Evolutionary conservation across 2,113 vertebrate species (phyloP).

Genomic region (Phocoena sinus): DNA sequence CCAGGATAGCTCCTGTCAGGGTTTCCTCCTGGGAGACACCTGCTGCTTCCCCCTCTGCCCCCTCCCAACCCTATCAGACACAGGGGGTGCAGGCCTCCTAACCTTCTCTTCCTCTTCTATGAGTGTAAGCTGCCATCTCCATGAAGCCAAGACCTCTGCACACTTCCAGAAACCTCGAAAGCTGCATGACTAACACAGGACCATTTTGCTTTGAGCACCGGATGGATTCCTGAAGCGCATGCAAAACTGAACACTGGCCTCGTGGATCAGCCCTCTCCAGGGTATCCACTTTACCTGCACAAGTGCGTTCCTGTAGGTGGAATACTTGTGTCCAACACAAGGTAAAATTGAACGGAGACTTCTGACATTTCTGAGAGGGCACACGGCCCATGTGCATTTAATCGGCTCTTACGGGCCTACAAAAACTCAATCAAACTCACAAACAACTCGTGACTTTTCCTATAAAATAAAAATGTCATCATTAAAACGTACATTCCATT

Average conservation of each 20-base stretch:
- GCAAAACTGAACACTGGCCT: not conserved
- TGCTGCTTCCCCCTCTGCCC: not conserved
- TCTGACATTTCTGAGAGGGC: not conserved
- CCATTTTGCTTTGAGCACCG: not conserved
- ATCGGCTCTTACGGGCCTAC: not conserved
- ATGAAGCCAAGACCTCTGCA: not conserved
- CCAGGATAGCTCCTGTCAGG: not conserved
- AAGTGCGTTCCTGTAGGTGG: rapidly evolving
- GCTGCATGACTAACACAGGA: not conserved
- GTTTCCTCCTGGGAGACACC: not conserved
- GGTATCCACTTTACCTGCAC: not conserved
- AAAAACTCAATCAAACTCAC: not conserved
- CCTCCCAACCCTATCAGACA: not conserved
- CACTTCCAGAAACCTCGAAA: not conserved
- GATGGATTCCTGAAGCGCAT: not conserved
- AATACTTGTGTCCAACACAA: not conserved
- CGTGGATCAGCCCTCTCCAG: not conserved
- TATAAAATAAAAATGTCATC: not conserved
- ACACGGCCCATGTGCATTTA: rapidly evolving
- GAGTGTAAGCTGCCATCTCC: not conserved
- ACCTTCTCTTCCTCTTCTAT: no score
- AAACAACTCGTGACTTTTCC: not conserved
- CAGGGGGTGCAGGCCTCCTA: not conserved
- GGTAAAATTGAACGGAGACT: rapidly evolving
- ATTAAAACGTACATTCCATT: not conserved